Base-by-base conservation (phyloP, 2,888 invertebrate genomes). In the Dolichomitus sp. region DNA sequence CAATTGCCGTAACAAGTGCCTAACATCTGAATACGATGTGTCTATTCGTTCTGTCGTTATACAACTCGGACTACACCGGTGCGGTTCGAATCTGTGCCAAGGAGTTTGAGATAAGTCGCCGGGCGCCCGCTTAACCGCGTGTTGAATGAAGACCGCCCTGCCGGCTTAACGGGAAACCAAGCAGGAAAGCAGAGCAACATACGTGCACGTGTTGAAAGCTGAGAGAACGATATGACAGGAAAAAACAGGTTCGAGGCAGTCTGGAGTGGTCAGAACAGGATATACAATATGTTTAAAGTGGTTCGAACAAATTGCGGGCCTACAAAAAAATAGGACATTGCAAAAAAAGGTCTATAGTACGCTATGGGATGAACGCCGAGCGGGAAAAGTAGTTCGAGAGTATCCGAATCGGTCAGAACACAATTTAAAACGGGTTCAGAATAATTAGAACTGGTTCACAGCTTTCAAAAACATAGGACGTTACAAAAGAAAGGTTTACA, bases 31-130 rank as follows among this genome's bases (percentile, higher is more conserved):
- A 78, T 70, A 54, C 54, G 69, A 42, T 27, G 17, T 27, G 45
- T 5, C 19, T 19, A 50, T 50, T 50, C 30, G 27, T 57, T 70
- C 42, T 54, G 37, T 30, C 45, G 12, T 68, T 33, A 23, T 37
- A 45, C 48, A 68, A 59, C 57, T 33, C 63, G 52, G 27, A 72
- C 17, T 40, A 50, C 73, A 63, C 30, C 33, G 19, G 19, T 33
- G 61, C 14, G 12, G 37, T 50, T 37, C 45, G 70, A 19, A 69
- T 70, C 42, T 72, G 78, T 78, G 70, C 65, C 78, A 78, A 78
- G 74, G 79, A 80, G 50, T 42, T 42, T 45, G 70, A 45, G 76
- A 77, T 80, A 68, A 63, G 78, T 66, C 59, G 17, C 50, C 40
- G 37, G 66, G 63, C 17, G 19, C 54, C 42, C 50, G 33, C 30